Evolutionary conservation across 2,888 invertebrate genomes (phyloP).

Genomic region (Cataglyphis cursor): DNA sequence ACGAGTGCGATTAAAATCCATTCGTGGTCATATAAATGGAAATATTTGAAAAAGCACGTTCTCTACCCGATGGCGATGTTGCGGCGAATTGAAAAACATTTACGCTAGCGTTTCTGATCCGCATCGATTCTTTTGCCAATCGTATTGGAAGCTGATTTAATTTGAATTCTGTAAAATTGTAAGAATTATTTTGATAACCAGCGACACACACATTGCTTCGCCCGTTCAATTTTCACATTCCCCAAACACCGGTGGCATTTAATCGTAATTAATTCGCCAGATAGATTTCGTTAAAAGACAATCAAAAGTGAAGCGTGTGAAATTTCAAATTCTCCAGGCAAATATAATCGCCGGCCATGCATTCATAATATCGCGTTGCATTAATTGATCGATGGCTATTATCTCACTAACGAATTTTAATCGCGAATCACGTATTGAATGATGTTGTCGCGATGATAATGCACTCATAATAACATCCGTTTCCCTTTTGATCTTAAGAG

Average conservation of each 20-base stretch:
- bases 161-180: constrained; percentile 41
- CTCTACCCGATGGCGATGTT: neutral
- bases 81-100: constrained; percentile 43
- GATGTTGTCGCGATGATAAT: neutral
- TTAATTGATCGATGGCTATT: constrained; percentile 8
- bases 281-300: constrained; percentile 19
- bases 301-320: neutral
- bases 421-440: neutral
- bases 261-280: constrained; percentile 10
- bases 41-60: constrained; percentile 35
- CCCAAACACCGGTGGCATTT: neutral
- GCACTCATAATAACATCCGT: neutral
- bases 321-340: neutral
- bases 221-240: neutral
- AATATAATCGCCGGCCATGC: neutral
- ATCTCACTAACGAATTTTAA: neutral
- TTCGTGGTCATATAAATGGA: constrained; percentile 35
- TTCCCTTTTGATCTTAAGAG: neutral
- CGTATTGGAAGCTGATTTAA: constrained; percentile 21
- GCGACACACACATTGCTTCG: neutral
- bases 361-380: neutral
- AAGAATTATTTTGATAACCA: constrained; percentile 32
- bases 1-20: constrained; percentile 46
- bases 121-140: neutral
- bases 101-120: neutral